A percentile compares a stretch with the other conserved stretches of the same genome.
Conservation (phyloP, 2,113 vertebrate species). For the Brachyistius frenatus region DNA sequence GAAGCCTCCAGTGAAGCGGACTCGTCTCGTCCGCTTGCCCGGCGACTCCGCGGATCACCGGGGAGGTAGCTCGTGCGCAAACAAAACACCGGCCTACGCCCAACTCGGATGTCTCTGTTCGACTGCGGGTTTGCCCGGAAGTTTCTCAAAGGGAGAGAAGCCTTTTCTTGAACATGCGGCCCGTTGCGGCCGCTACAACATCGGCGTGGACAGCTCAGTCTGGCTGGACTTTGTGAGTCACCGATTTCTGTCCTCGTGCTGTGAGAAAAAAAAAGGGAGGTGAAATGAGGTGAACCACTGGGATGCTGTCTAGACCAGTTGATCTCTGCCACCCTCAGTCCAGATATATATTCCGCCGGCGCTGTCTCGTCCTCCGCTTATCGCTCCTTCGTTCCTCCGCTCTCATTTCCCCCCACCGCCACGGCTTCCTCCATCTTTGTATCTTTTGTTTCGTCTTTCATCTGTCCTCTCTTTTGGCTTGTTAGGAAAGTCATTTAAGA, state of each 20-base stretch:
- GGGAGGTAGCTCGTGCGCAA: constrained; percentile 7
- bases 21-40: constrained; percentile 20
- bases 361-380: constrained; percentile 5
- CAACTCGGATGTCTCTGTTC: not conserved
- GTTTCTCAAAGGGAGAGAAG: constrained; percentile 10
- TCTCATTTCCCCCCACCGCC: not conserved
- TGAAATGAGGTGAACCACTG: constrained; percentile 34
- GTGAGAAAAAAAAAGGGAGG: constrained; percentile 12
- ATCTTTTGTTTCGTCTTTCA: not conserved
- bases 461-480: not conserved
- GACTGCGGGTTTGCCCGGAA: not conserved
- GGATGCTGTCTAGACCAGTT: constrained; percentile 61
- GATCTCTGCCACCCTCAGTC: constrained; percentile 37
- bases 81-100: constrained; percentile 31
- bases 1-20: constrained; percentile 12
- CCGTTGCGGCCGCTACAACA: too few species aligned
- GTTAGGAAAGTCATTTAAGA: too few species aligned
- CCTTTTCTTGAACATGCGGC: not conserved
- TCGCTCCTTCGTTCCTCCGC: not conserved
- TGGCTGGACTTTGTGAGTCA: constrained; percentile 9
- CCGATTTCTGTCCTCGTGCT: constrained; percentile 16
- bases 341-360: constrained; percentile 37
- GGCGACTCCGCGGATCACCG: constrained; percentile 27
- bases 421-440: too few species aligned
- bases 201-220: too few species aligned